These are phyloP conservation scores for Brenthis ino DNA, from an alignment of 2,888 invertebrate genomes.

Conservation along the genomic window DNA sequence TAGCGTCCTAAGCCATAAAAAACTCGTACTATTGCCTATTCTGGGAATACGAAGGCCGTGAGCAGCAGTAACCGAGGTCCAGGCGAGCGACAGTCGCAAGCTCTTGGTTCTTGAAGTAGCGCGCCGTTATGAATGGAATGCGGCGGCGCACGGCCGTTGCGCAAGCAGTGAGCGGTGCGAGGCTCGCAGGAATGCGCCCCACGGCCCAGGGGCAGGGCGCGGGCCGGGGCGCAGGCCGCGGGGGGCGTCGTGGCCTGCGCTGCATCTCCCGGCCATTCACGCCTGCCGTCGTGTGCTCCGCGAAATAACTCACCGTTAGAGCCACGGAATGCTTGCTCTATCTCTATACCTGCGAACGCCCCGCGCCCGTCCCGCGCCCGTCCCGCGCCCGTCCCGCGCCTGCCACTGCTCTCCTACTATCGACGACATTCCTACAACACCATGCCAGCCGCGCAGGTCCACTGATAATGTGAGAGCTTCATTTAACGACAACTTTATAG, in stretches of 20 bases:
- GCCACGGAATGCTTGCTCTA: slow-evolving; percentile 76
- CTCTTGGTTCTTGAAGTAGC: slow-evolving; percentile 46
- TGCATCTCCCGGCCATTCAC: slow-evolving; percentile 80
- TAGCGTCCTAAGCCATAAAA: slow-evolving; percentile 77
- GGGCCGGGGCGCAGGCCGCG: slow-evolving; percentile 44
- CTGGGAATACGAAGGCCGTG: slow-evolving; percentile 51
- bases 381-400: slow-evolving; percentile 19
- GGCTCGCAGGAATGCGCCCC: slow-evolving; percentile 47
- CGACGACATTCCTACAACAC: slow-evolving; percentile 47
- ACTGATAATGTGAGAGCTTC: slow-evolving; percentile 54
- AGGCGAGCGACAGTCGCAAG: slow-evolving; percentile 21
- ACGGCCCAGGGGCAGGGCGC: slow-evolving; percentile 43
- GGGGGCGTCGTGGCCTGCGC: slow-evolving; percentile 57
- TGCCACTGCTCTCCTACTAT: slow-evolving; percentile 37
- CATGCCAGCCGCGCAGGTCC: slow-evolving; percentile 48
- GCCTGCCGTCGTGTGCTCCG: slow-evolving; percentile 64
- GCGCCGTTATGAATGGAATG: slow-evolving; percentile 79
- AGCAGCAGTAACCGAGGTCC: slow-evolving; percentile 26
- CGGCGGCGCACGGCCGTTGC: slow-evolving; percentile 67
- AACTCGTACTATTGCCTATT: slow-evolving; percentile 54
- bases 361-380: slow-evolving; percentile 13
- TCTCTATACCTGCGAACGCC: slow-evolving; percentile 55
- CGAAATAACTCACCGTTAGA: slow-evolving; percentile 81
- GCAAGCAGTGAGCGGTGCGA: slow-evolving; percentile 72
- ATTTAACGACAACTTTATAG: slow-evolving; percentile 44